Evolutionary conservation across 2,113 vertebrate species (phyloP).

Genomic region (Sapajus apella): DNA sequence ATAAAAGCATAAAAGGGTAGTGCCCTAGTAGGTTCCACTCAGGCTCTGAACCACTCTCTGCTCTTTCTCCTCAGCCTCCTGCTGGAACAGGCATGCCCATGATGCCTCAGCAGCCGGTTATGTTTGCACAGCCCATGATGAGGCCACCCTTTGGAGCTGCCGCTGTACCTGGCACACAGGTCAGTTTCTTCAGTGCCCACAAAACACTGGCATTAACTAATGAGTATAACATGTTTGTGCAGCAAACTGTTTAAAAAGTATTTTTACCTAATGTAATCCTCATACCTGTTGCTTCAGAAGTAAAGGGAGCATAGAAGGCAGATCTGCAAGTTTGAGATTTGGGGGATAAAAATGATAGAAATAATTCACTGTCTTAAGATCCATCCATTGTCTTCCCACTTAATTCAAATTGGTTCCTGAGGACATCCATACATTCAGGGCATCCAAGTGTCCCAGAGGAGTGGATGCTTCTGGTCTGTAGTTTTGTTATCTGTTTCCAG

Average conservation of each 20-base stretch:
- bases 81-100: slow-evolving; percentile 91
- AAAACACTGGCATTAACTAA: background rate
- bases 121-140: slow-evolving; percentile 98
- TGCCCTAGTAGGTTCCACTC: background rate
- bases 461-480: background rate
- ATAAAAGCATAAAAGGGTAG: background rate
- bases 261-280: background rate
- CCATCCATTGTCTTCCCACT: background rate
- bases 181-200: slow-evolving; percentile 71
- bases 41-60: background rate
- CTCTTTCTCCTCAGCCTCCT: slow-evolving; percentile 85
- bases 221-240: background rate
- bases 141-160: slow-evolving; percentile 92
- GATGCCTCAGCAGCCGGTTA: slow-evolving; percentile 94
- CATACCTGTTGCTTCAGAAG: background rate
- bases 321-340: background rate
- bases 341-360: background rate
- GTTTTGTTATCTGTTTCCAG: background rate
- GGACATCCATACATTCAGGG: background rate
- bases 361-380: background rate
- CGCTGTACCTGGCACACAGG: slow-evolving; percentile 90
- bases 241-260: background rate
- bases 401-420: background rate
- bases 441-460: background rate
- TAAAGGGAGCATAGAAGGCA: background rate